Conservation (phyloP, 2,888 invertebrate species). For the Pyrochroa serraticornis region DNA sequence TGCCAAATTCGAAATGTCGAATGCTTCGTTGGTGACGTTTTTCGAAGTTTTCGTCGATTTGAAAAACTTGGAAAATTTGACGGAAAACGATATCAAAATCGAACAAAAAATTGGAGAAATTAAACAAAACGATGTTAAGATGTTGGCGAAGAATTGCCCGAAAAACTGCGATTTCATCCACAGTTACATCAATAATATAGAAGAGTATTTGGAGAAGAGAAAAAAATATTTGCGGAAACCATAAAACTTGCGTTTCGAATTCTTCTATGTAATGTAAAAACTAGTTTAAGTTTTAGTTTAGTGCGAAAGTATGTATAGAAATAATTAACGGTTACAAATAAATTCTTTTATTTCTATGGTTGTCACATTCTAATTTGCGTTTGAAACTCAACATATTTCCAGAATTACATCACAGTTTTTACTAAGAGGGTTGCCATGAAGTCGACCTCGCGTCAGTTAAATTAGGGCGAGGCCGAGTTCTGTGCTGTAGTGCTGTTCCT, state of each 20-base stretch:
- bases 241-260: not conserved
- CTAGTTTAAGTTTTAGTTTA: not conserved
- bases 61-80: slow-evolving; percentile 6
- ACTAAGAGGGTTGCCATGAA: not conserved
- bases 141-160: slow-evolving; percentile 3
- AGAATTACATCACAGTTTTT: slow-evolving; percentile 1
- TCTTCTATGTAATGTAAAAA: too few relatives aligned
- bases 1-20: slow-evolving; percentile 1
- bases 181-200: not conserved
- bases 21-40: not conserved
- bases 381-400: not conserved
- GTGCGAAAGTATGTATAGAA: not conserved
- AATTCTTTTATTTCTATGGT: slow-evolving; percentile 6
- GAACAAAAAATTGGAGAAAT: not conserved
- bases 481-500: too few relatives aligned
- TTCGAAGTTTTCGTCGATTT: slow-evolving; percentile 6
- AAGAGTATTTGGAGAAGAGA: not conserved
- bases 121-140: not conserved
- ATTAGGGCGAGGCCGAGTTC: too few relatives aligned
- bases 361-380: slow-evolving; percentile 10
- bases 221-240: not conserved
- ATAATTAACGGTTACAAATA: slow-evolving; percentile 13
- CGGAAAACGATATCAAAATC: slow-evolving; percentile 1
- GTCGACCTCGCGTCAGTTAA: too few relatives aligned
- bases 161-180: slow-evolving; percentile 5